Percentiles rank a stretch among this genome's conserved stretches.
Conservation (phyloP, 2,113 vertebrate species). For the Zosterops pallidus region DNA sequence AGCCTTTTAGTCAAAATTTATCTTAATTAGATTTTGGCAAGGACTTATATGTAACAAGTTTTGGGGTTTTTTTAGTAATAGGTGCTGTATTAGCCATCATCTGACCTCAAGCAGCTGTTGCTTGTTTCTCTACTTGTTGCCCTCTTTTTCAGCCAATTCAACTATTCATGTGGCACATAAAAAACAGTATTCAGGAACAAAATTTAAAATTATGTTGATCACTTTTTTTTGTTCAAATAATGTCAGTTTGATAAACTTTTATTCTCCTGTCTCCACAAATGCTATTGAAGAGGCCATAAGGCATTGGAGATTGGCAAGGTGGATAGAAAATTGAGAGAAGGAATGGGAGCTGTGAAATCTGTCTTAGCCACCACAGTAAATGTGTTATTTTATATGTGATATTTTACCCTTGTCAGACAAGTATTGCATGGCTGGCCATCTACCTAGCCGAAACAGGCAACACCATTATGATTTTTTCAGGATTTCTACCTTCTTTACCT, state of each 20-base stretch:
- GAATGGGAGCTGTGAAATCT: neutral
- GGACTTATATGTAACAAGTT: rapidly evolving
- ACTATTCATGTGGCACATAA: neutral
- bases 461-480: neutral
- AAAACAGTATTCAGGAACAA: neutral
- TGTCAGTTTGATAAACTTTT: neutral
- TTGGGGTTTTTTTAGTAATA: neutral
- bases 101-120: neutral
- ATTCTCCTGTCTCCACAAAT: neutral
- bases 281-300: neutral
- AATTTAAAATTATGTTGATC: neutral
- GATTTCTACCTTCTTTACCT: neutral
- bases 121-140: neutral
- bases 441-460: neutral
- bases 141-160: neutral
- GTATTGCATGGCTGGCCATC: neutral
- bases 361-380: neutral
- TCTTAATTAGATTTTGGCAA: neutral
- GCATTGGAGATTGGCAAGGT: neutral
- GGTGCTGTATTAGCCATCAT: neutral
- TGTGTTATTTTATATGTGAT: neutral
- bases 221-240: neutral
- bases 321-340: neutral
- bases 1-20: neutral
- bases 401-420: neutral